phyloP scores from a whole-genome alignment of 2,888 invertebrate genomes.

The Scaptomyza caliginosa region DNA sequence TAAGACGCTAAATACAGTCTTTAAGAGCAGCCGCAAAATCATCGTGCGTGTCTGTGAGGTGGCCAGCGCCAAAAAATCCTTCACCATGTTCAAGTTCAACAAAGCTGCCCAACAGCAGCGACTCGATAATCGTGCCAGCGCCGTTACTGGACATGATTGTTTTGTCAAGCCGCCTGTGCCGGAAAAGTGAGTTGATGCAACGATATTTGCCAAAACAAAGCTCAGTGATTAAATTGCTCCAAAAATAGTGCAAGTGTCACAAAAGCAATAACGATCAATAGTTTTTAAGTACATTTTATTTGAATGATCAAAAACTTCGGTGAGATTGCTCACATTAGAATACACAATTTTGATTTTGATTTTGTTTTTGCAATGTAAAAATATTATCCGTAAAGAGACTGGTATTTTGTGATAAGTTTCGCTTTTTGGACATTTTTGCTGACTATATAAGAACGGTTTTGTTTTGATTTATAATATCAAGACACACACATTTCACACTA shows the following conservation, averaged over 20 bases:
- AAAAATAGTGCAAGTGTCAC: constrained; percentile 13
- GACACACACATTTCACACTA: constrained; percentile 27
- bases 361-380: too few relatives aligned
- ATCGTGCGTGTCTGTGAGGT: constrained; percentile 84
- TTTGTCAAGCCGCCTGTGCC: constrained; percentile 88
- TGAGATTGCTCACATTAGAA: too few relatives aligned
- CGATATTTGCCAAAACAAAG: constrained; percentile 1
- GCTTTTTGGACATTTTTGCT: constrained; percentile 36
- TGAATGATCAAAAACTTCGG: too few relatives aligned
- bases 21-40: constrained; percentile 84
- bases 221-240: background rate
- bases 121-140: constrained; percentile 86
- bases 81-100: constrained; percentile 89
- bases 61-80: constrained; percentile 83
- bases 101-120: constrained; percentile 81
- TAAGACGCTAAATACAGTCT: constrained; percentile 84
- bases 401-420: background rate
- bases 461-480: constrained; percentile 14
- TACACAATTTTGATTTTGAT: too few relatives aligned
- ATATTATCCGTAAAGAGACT: background rate
- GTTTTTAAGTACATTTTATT: background rate
- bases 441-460: constrained; percentile 1
- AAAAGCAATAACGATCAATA: constrained; percentile 8
- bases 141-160: constrained; percentile 92
- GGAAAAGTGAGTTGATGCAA: constrained; percentile 82